Base-by-base conservation (phyloP, 2,888 invertebrate genomes). In the Tachina fera region DNA sequence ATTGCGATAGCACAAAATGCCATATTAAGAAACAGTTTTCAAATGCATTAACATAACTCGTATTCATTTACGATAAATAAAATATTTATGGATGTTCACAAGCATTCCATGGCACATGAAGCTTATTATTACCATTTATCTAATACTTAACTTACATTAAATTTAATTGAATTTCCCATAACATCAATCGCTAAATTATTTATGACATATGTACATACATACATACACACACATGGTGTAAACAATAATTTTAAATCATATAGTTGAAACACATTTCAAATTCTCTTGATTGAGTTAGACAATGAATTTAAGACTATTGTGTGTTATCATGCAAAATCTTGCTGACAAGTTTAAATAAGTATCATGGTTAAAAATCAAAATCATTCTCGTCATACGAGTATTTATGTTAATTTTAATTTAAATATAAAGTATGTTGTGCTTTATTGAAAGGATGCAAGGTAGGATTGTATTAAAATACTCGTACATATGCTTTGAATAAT, bases 391-490 rank as follows among this genome's bases (percentile, higher is more conserved):
- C 47, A 65, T 0, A 31, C 31, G 6, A 31, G 31, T 65, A 47
- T 19, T 22, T 19, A 47, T 22, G 1, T 16, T 65, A 14, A 11
- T 47, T 47, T n/a, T 47, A 31, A 70, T 71, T 56, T 77, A 22
- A 60, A 77, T 77, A 19, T 22, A 11, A 13, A 63, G 5, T 31
- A 6, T 31, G 31, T 31, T 71, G 19, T 71, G 45, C 51, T 63
- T 53, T 63, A 56, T n/a, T 71, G 9, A 56, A 45, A 63, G 56
- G 56, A 43, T 71, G 53, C 53, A 45, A 65, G 70, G 51, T 41
- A 43, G n/a, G 53, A 49, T 45, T 14, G 6, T 10, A 49, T 22
- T 16, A 67, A 31, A 31, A 31, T 31, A 31, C 31, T 31, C 31
- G 31, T 6, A 31, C 31, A 31, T 6, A 31, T 31, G 31, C 31